Conservation (phyloP, 2,888 invertebrate genomes). For the Chrysolina haemoptera region DNA sequence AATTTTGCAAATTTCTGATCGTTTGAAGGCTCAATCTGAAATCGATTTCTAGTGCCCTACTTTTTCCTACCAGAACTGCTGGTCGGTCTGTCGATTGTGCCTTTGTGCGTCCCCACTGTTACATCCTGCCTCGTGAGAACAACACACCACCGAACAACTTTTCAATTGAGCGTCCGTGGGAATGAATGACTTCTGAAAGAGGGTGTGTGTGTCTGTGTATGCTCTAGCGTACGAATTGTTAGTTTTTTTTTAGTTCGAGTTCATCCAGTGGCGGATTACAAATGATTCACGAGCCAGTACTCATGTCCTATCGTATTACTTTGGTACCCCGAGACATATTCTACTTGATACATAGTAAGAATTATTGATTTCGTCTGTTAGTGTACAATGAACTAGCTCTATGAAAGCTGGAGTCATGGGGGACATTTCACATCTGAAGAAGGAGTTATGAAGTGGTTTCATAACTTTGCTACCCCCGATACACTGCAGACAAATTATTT, state of each 20-base stretch:
- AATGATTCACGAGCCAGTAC: constrained; percentile 6
- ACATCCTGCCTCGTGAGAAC: constrained; percentile 48
- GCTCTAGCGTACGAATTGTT: constrained; percentile 16
- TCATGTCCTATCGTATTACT: neutral
- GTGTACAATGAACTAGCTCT: neutral
- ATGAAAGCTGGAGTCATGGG: too few species aligned
- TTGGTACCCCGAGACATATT: neutral
- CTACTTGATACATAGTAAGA: neutral
- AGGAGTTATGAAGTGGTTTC: too few species aligned
- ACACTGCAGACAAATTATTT: too few species aligned
- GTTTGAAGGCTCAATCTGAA: neutral
- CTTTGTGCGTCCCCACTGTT: constrained; percentile 33
- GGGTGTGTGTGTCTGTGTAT: constrained; percentile 21
- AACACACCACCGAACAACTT: constrained; percentile 29
- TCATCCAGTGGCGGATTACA: constrained; percentile 13
- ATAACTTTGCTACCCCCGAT: too few species aligned
- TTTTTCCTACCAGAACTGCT: constrained; percentile 27
- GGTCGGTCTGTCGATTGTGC: constrained; percentile 35
- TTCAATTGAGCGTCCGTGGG: constrained; percentile 28
- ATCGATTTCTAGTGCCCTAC: neutral
- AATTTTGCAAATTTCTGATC: neutral
- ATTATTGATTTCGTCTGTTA: neutral
- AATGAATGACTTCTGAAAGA: constrained; percentile 18
- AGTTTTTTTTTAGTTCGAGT: constrained; percentile 17
- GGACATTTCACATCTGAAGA: too few species aligned